A percentile compares a stretch with the other conserved stretches of the same genome.
Conservation (phyloP, 2,113 vertebrate species). For the Gymnorhina tibicen region DNA sequence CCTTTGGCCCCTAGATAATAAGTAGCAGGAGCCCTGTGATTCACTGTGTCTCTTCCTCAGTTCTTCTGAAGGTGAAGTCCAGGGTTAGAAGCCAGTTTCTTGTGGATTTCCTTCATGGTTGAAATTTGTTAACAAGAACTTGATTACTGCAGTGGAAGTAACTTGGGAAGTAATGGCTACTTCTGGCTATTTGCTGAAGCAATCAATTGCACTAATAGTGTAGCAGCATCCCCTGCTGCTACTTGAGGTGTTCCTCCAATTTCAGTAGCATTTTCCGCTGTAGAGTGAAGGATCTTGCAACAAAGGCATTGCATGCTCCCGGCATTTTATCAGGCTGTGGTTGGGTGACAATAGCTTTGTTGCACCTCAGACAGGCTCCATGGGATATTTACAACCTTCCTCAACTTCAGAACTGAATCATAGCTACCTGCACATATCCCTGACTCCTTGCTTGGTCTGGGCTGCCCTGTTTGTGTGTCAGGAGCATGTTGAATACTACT, state of each 20-base stretch:
- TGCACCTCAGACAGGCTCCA: not conserved
- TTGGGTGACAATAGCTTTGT: not conserved
- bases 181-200: conserved; percentile 32
- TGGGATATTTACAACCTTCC: not conserved
- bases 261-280: not conserved
- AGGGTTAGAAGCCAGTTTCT: not conserved
- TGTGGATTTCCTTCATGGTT: not conserved
- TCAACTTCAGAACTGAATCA: not conserved
- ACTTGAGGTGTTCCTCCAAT: not conserved
- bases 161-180: conserved; percentile 8
- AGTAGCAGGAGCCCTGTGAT: not conserved
- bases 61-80: not conserved
- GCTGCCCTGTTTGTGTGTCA: not conserved
- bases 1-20: not conserved
- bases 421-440: not conserved
- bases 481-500: not conserved
- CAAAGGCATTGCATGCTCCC: not conserved
- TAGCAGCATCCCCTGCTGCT: not conserved
- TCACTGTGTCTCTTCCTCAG: not conserved
- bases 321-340: not conserved
- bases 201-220: not conserved
- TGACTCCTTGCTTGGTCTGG: not conserved
- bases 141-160: conserved; percentile 16
- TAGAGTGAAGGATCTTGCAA: not conserved
- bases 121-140: conserved; percentile 10